Conservation (phyloP, 53 echinoderm and acorn worm genomes). For the Crossaster papposus region DNA sequence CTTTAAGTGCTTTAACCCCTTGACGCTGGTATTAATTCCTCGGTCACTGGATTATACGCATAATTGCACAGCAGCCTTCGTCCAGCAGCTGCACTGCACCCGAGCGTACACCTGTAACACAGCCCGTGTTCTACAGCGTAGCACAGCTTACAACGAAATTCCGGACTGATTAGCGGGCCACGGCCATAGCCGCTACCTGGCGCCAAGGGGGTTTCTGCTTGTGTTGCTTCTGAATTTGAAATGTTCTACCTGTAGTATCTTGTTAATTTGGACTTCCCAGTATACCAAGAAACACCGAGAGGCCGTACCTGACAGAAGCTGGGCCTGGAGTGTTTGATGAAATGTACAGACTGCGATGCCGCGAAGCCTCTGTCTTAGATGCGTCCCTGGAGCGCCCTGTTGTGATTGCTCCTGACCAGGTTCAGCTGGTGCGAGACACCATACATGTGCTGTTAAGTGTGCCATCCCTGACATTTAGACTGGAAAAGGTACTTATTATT, state of each 20-base stretch:
- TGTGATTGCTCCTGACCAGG: conserved; percentile 53
- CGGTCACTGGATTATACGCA: too few relatives aligned
- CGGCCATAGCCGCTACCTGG: too few relatives aligned
- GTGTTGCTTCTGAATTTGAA: background rate
- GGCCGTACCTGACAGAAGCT: conserved; percentile 88
- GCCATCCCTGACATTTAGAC: conserved; percentile 71
- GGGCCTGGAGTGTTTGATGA: conserved; percentile 74
- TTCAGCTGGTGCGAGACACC: conserved; percentile 66
- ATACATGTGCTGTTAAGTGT: conserved; percentile 72
- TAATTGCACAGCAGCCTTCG: too few relatives aligned
- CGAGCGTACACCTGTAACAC: too few relatives aligned
- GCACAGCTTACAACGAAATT: too few relatives aligned
- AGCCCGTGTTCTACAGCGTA: too few relatives aligned
- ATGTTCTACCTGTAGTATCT: background rate
- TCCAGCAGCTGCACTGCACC: too few relatives aligned
- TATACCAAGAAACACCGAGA: conserved; percentile 60
- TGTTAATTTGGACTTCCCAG: background rate
- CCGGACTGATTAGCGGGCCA: too few relatives aligned
- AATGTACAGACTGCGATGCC: conserved; percentile 76
- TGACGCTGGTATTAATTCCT: too few relatives aligned
- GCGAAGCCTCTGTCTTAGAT: conserved; percentile 70
- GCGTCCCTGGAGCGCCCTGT: conserved; percentile 32
- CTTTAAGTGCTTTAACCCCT: too few relatives aligned
- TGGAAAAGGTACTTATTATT: conserved; percentile 63
- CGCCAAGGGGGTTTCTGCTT: too few relatives aligned